These are phyloP conservation scores for Crocuta crocuta DNA, from an alignment of 2,113 vertebrate genomes.

Conservation along the genomic window DNA sequence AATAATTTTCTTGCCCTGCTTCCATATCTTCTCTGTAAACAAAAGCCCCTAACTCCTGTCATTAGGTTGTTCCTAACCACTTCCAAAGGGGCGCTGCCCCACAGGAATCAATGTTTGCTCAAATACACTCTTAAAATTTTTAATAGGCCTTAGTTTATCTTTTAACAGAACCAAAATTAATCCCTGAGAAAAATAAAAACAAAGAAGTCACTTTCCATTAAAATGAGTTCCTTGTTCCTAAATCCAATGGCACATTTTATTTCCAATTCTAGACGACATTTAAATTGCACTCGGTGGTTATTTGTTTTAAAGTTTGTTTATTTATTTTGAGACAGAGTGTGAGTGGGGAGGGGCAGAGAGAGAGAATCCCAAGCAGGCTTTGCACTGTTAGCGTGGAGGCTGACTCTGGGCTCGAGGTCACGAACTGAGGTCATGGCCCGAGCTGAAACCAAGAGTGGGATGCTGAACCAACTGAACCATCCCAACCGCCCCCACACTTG, in stretches of 20 bases:
- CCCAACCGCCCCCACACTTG: too few species aligned
- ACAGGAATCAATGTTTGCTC: neutral
- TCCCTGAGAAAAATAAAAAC: neutral
- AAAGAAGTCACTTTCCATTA: neutral
- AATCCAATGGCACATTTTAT: neutral
- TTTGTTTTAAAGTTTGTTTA: too few species aligned
- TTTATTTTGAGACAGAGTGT: too few species aligned
- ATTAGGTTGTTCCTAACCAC: neutral
- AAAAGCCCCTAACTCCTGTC: neutral
- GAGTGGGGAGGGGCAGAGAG: too few species aligned
- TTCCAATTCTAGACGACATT: neutral
- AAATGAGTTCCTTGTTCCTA: neutral
- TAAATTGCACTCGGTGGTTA: neutral
- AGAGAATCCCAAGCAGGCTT: too few species aligned
- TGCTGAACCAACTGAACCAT: too few species aligned
- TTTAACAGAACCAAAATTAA: neutral
- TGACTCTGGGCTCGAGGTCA: too few species aligned
- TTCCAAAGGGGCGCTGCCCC: too few species aligned
- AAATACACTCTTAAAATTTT: neutral
- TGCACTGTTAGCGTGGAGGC: too few species aligned
- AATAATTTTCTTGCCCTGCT: neutral
- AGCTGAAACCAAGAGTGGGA: too few species aligned
- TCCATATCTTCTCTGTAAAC: neutral
- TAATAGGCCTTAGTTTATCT: neutral
- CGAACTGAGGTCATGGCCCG: too few species aligned